A percentile compares a stretch with the other conserved stretches of the same genome.
Conservation (phyloP, 2,113 vertebrate genomes). For the Columba livia region DNA sequence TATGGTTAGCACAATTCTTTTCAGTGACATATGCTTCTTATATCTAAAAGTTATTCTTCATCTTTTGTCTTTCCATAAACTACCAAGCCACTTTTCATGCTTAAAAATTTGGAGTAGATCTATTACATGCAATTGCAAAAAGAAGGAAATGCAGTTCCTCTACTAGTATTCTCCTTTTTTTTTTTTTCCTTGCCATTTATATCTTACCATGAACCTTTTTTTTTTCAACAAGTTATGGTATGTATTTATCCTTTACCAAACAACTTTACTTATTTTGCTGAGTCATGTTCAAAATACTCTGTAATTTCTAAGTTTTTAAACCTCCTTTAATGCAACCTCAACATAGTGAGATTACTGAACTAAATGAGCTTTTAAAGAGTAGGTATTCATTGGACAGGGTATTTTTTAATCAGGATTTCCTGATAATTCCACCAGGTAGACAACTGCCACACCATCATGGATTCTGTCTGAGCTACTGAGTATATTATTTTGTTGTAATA, state of each 20-base stretch:
- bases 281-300: background rate
- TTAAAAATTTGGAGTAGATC: background rate
- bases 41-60: background rate
- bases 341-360: background rate
- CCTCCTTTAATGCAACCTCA: background rate
- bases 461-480: background rate
- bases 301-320: background rate
- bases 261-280: background rate
- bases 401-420: background rate
- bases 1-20: background rate
- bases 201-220: background rate
- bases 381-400: background rate
- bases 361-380: background rate
- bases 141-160: background rate
- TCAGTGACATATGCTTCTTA: background rate
- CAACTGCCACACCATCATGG: rapidly evolving
- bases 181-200: background rate
- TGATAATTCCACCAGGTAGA: background rate
- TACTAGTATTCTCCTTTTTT: background rate
- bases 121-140: background rate
- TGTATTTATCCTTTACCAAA: background rate
- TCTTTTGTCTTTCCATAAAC: background rate
- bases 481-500: background rate
- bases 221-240: background rate
- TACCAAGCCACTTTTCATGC: background rate